Evolutionary conservation across 2,113 vertebrate genomes (phyloP).

Genomic region (Mus musculus): GRCm39 chr9:97629001-97629500

Average conservation of each 20-base stretch:
- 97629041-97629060: background rate
- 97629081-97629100: background rate
- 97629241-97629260: background rate
- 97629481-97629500: background rate
- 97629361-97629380: background rate
- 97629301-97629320: background rate
- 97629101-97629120: background rate
- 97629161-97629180: background rate
- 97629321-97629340: background rate
- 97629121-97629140: background rate
- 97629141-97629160: background rate
- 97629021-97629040: background rate
- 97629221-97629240: background rate
- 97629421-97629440: background rate
- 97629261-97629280: background rate
- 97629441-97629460: background rate
- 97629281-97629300: background rate
- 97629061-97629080: background rate
- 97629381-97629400: background rate
- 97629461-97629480: background rate
- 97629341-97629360: background rate
- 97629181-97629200: background rate
- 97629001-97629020: background rate
- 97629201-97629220: background rate
- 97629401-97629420: background rate